Evolutionary conservation across 1,140 invertebrate species (phyloP), one percentile per base, ranked within the genome.

Genomic region (Caenorhabditis brenneri): DNA sequence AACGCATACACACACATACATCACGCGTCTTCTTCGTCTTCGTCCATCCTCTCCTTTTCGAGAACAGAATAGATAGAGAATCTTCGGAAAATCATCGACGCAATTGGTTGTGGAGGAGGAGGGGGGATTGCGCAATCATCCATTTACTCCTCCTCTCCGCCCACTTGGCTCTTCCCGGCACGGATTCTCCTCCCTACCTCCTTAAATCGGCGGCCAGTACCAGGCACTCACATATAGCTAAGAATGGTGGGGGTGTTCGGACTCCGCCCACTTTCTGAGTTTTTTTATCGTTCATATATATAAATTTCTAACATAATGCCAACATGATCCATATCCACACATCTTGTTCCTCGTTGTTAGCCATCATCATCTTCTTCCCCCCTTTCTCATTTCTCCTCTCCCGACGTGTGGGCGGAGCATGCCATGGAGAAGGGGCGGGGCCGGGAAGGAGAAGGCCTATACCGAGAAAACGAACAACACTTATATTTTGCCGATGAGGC

Each of bases 321-420:
- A 36, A n/a, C 55, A 29, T 31, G 10, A 29, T 22, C 55, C 55
- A 58, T n/a, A 22, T 27, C n/a, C n/a, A n/a, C n/a, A n/a, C 3
- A 58, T 58, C 22, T n/a, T 0, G 10, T n/a, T 36, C 7, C 31
- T 36, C 15, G 10, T 65, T 36, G 29, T 65, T 65, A 10, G n/a
- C 24, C 29, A 10, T 36, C 31, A 36, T 31, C 65, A 5, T 31
- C 9, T n/a, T 31, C 60, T 36, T 65, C n/a, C n/a, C 27, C 65
- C 24, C 65, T 33, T 36, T 33, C 65, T 42, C 65, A 39, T n/a
- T n/a, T n/a, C n/a, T 65, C n/a, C 58, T 33, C 58, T 36, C 58
- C 58, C 58, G 24, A 65, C 6, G n/a, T n/a, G 65, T 33, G 65
- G 65, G 65, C 33, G 65, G 65, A 74, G 65, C 65, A 74, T 74